phyloP scores from a whole-genome alignment of 1,140 invertebrate genomes.

The Pseudomyrmex sp. region DNA sequence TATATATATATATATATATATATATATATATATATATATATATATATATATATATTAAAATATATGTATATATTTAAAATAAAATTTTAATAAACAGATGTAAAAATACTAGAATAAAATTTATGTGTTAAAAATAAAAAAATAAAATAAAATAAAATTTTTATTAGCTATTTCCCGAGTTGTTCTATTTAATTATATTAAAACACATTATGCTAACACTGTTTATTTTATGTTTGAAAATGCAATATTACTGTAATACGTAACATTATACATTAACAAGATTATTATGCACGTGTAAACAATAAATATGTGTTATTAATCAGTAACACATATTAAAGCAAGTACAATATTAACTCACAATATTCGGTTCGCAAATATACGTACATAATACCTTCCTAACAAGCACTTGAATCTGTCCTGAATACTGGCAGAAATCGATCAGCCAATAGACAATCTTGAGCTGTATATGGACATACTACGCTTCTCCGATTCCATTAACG shows the following conservation, averaged over 20 bases:
- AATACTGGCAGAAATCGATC: slow-evolving; percentile 44
- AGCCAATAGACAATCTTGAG: slow-evolving; percentile 27
- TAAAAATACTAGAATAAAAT: neutral
- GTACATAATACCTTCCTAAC: neutral
- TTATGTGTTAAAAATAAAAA: neutral
- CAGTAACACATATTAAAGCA: neutral
- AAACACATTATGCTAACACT: neutral
- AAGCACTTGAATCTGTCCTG: slow-evolving; percentile 27
- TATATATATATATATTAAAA: too few species aligned
- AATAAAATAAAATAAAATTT: too few species aligned
- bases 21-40: too few species aligned
- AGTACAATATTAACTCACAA: too few species aligned
- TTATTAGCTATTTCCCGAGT: too few species aligned
- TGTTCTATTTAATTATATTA: neutral
- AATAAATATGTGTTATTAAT: neutral
- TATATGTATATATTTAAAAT: too few species aligned
- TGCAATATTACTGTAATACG: neutral
- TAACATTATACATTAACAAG: neutral
- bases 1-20: neutral
- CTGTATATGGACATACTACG: slow-evolving; percentile 34
- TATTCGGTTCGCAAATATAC: neutral
- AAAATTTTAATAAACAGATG: too few species aligned
- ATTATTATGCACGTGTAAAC: neutral
- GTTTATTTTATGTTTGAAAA: neutral
- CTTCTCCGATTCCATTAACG: slow-evolving; percentile 63